Percentiles rank a stretch among this genome's conserved stretches.
Conservation (phyloP, 2,113 vertebrate species). For the Procapra przewalskii region DNA sequence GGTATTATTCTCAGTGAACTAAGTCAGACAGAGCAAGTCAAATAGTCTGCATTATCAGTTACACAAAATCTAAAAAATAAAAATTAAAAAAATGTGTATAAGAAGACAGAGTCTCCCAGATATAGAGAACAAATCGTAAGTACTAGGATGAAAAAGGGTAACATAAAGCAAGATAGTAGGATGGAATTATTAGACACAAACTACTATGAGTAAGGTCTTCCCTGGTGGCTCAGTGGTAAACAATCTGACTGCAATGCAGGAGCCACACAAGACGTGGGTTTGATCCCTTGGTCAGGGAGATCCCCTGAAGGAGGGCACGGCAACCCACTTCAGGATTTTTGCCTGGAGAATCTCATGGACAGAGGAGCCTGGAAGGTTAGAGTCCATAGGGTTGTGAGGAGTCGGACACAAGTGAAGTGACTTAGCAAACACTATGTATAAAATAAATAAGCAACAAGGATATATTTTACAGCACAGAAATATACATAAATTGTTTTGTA, state of each 20-base stretch:
- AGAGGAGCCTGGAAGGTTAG: not conserved
- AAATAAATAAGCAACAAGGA: not conserved
- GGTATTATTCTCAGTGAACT: not conserved
- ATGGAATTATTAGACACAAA: not conserved
- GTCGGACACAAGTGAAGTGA: not conserved
- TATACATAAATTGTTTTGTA: not conserved
- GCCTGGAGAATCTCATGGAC: not conserved
- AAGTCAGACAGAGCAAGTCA: not conserved
- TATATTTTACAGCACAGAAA: not conserved
- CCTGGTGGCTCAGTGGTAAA: not conserved
- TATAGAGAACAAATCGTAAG: not conserved
- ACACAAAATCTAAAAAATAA: not conserved
- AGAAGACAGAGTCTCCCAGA: not conserved
- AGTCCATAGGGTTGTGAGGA: not conserved
- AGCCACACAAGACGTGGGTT: not conserved
- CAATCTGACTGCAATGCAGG: not conserved
- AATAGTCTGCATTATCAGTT: not conserved
- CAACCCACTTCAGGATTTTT: not conserved
- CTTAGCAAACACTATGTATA: not conserved
- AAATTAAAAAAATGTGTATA: not conserved
- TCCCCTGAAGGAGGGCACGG: not conserved
- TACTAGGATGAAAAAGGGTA: not conserved
- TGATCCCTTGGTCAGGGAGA: not conserved
- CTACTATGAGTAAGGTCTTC: not conserved
- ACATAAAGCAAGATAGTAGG: not conserved